Conservation (phyloP, 2,797 vertebrate species). For the Furcifer pardalis region DNA sequence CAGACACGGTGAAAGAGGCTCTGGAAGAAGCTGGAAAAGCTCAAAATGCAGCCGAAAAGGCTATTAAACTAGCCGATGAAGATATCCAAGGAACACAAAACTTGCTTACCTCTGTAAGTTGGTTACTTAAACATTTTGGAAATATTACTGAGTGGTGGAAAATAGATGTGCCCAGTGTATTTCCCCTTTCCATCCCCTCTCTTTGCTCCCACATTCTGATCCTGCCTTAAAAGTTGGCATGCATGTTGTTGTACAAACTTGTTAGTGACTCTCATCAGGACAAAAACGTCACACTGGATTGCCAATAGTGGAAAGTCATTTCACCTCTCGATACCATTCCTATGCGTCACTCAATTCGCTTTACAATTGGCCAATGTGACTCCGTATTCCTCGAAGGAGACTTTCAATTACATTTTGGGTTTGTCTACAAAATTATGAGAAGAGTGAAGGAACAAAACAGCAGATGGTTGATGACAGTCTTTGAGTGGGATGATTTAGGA, state of each 20-base stretch:
- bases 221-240: neutral
- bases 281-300: neutral
- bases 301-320: neutral
- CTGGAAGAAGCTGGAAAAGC: slow-evolving; percentile 90
- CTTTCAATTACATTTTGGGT: neutral
- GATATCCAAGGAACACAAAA: slow-evolving; percentile 90
- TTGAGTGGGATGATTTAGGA: neutral
- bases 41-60: slow-evolving; percentile 86
- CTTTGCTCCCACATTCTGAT: neutral
- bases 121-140: neutral
- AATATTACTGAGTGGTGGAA: neutral
- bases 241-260: no score
- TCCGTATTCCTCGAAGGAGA: neutral
- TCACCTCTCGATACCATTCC: neutral
- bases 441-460: neutral
- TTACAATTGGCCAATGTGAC: neutral
- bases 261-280: neutral
- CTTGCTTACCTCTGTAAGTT: slow-evolving; percentile 88
- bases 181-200: neutral
- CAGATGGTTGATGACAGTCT: neutral
- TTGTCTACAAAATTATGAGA: neutral
- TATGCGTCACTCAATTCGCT: neutral
- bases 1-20: slow-evolving; percentile 86
- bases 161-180: neutral
- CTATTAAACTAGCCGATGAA: slow-evolving; percentile 87